Base-by-base conservation (phyloP, 2,113 vertebrate species). In the Scomber scombrus region DNA sequence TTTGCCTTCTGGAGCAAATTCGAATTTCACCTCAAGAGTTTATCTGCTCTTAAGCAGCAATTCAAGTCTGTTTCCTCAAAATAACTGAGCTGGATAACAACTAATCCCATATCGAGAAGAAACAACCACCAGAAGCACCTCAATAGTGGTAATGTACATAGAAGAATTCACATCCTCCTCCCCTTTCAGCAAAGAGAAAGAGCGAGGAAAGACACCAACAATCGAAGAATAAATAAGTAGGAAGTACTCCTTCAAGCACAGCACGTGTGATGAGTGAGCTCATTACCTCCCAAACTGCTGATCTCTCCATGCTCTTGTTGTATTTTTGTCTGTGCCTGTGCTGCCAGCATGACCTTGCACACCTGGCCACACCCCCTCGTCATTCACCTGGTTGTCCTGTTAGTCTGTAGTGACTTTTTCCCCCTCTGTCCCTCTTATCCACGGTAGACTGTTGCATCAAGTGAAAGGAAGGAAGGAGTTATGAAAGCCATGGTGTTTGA, bases 301-400 rank as follows among this genome's bases (percentile, higher is more conserved):
- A 78, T 69, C 64, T 85, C 81, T 84, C 49, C 77, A 54, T 34
- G 81, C 79, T 78, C 80, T 84, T 16, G 40, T 45, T 84, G 85
- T 87, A 71, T 83, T 75, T 73, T 85, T 90, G 85, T 90, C 81
- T 71, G 80, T 85, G 82, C 75, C 80, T 82, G 87, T 88, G 80
- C 81, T 75, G 81, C 88, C 84, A 87, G 93, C 92, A 94, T 94
- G 92, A 91, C 82, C 88, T 84, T 14, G 65, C 87, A 88, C 87
- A 75, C 75, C 84, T 67, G 76, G 69, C 71, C 81, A 58, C 45
- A 4, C 75, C 66, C 62, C 11, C 34, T 40, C 10, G n/a, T 56
- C 52, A 73, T 34, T 70, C 79, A 83, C 58, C 34, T 69, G 73
- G 71, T 78, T 65, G 80, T 87, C 79, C 65, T 61, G 64, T 85